These are phyloP conservation scores for Macquaria ambigua DNA, from an alignment of 2,113 vertebrate genomes.

Conservation along the genomic window DNA sequence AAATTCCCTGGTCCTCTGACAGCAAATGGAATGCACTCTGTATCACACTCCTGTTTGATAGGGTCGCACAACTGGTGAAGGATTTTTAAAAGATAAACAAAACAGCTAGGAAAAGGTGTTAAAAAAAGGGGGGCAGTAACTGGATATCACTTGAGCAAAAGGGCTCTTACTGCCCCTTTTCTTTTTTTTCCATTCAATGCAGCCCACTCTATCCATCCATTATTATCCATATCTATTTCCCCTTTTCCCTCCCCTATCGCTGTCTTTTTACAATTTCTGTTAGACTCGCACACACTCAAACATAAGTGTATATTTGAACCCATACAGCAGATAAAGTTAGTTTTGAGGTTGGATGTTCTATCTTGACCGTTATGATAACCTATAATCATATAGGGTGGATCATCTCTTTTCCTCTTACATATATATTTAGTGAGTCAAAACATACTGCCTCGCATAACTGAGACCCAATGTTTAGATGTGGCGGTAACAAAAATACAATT, in stretches of 20 bases:
- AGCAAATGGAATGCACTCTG: conserved; percentile 59
- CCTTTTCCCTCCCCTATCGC: not conserved
- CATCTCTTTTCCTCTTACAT: conserved; percentile 71
- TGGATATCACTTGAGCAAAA: not conserved
- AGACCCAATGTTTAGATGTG: conserved; percentile 72
- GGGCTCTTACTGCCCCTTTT: not conserved
- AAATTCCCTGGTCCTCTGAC: conserved; percentile 70
- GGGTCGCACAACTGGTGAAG: not conserved
- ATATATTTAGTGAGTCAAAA: conserved; percentile 82
- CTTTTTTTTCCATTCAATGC: not conserved
- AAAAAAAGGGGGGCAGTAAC: not conserved
- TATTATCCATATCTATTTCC: not conserved
- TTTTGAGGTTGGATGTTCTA: conserved; percentile 54
- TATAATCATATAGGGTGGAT: conserved; percentile 84
- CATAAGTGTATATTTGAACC: conserved; percentile 22
- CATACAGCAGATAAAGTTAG: conserved; percentile 41
- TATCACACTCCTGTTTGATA: conserved; percentile 21
- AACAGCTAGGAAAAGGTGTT: not conserved
- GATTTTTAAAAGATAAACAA: conserved; percentile 26
- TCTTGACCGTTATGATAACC: conserved; percentile 59
- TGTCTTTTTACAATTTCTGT: not conserved
- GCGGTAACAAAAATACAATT: conserved; percentile 68
- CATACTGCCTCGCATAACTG: conserved; percentile 66
- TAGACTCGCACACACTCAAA: conserved; percentile 2
- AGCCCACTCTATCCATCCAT: not conserved